Percentiles rank a stretch among this genome's conserved stretches.
phyloP scores from a whole-genome alignment of 2,888 invertebrate species.

The Erpobdella octoculata region DNA sequence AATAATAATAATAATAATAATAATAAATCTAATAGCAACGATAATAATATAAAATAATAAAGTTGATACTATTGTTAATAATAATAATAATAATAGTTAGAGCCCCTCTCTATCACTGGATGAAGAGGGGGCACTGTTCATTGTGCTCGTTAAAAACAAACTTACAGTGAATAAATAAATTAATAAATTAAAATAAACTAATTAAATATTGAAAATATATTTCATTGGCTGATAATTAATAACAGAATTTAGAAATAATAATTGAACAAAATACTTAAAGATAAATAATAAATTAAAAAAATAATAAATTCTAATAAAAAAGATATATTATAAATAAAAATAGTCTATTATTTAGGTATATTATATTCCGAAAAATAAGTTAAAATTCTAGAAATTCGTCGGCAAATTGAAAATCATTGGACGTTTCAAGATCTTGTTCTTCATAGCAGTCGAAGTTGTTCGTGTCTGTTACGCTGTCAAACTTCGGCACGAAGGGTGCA shows the following conservation, averaged over 20 bases:
- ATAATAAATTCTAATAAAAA: not conserved
- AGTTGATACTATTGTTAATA: constrained; percentile 1
- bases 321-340: not conserved
- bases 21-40: not conserved
- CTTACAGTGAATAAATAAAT: not conserved
- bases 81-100: not conserved
- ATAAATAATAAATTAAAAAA: not conserved
- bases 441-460: constrained; percentile 98
- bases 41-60: not conserved
- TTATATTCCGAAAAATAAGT: not conserved
- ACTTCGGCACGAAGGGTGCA: constrained; percentile 92
- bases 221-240: not conserved
- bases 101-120: no score
- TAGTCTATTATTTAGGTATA: not conserved
- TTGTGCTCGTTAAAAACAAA: not conserved
- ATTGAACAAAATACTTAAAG: not conserved
- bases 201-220: not conserved
- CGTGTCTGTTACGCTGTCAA: constrained; percentile 92
- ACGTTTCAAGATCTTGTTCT: constrained; percentile 91
- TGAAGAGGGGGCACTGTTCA: no score
- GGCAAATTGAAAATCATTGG: constrained; percentile 92
- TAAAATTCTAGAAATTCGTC: constrained; percentile 93
- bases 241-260: not conserved
- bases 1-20: constrained; percentile 6
- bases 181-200: not conserved